Evolutionary conservation across 1,140 invertebrate species (phyloP).

Genomic region (Ips typographus): DNA sequence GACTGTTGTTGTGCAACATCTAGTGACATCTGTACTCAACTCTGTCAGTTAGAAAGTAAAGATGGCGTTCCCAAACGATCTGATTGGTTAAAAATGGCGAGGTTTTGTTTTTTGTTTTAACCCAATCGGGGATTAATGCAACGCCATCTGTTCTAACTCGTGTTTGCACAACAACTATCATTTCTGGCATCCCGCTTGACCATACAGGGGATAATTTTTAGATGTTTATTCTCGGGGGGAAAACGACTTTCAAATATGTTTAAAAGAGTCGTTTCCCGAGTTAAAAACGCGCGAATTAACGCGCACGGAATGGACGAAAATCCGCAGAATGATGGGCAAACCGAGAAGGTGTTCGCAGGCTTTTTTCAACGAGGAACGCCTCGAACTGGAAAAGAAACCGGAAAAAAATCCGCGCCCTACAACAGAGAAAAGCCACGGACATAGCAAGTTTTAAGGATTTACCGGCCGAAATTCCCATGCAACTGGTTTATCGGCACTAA

Average conservation of each 20-base stretch:
- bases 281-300: slow-evolving; percentile 83
- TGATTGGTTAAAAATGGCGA: too few species aligned
- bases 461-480: slow-evolving; percentile 93
- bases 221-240: slow-evolving; percentile 90
- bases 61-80: too few species aligned
- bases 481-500: slow-evolving; percentile 96
- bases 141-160: not conserved
- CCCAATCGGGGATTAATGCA: too few species aligned
- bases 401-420: slow-evolving; percentile 89
- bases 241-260: slow-evolving; percentile 94
- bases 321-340: slow-evolving; percentile 95
- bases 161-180: too few species aligned
- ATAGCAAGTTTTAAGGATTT: slow-evolving; percentile 81
- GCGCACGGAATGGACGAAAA: slow-evolving; percentile 93
- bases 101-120: too few species aligned
- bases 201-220: not conserved
- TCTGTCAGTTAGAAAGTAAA: too few species aligned
- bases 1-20: too few species aligned
- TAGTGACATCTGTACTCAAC: too few species aligned
- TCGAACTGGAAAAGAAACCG: slow-evolving; percentile 86
- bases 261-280: slow-evolving; percentile 93
- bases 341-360: slow-evolving; percentile 90
- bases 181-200: too few species aligned
- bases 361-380: slow-evolving; percentile 94
- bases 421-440: slow-evolving; percentile 90